Evolutionary conservation across 2,113 vertebrate genomes (phyloP).

Genomic region (Istiophorus platypterus): DNA sequence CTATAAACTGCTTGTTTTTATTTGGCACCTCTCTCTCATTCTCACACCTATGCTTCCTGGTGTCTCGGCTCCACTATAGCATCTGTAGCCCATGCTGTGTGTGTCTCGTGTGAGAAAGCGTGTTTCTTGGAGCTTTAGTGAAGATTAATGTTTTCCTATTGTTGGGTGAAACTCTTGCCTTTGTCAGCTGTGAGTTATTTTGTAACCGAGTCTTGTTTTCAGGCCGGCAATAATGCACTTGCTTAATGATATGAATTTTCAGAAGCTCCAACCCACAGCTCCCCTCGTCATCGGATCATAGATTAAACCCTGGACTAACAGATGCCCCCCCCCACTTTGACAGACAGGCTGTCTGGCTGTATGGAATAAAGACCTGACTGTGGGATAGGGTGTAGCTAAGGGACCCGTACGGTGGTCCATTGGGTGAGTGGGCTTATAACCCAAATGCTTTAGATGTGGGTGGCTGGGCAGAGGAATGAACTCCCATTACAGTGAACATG

Average conservation of each 20-base stretch:
- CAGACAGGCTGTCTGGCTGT: background rate
- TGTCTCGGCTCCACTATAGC: conserved; percentile 46
- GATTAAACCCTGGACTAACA: background rate
- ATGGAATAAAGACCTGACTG: conserved; percentile 22
- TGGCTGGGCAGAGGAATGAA: conserved; percentile 39
- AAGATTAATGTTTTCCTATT: background rate
- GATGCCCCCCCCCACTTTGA: background rate
- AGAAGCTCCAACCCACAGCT: background rate
- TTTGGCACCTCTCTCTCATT: conserved; percentile 75
- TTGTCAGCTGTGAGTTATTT: background rate
- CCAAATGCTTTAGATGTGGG: conserved; percentile 46
- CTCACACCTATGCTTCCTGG: conserved; percentile 79
- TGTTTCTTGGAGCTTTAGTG: conserved; percentile 7
- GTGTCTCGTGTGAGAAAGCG: conserved; percentile 10
- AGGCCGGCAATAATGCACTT: background rate
- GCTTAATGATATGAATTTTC: background rate
- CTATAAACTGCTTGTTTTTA: conserved; percentile 78
- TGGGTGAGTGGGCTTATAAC: background rate
- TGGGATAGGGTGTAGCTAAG: conserved; percentile 27
- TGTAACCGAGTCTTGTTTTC: background rate
- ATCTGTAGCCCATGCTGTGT: conserved; percentile 14
- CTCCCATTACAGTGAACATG: conserved; percentile 22
- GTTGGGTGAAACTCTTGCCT: background rate
- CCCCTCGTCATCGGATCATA: background rate
- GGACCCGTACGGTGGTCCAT: background rate